Evolutionary conservation across 1,140 invertebrate species (phyloP).

Genomic region (Brachionus plicatilis): DNA sequence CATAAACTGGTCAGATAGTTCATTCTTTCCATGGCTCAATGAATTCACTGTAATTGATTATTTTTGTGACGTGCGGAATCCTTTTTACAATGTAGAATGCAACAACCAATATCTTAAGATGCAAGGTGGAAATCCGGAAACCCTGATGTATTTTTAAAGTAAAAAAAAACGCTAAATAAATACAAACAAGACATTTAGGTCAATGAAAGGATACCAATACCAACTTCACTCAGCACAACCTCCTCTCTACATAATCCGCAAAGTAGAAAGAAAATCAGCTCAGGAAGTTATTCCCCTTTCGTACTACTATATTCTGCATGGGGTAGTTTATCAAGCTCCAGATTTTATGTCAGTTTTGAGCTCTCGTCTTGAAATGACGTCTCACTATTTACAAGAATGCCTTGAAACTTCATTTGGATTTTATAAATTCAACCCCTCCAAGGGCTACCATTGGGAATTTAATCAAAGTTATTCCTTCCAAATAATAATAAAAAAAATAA

Average conservation of each 20-base stretch:
- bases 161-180: neutral
- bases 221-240: constrained; percentile 19
- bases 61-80: constrained; percentile 31
- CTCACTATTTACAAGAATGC: constrained; percentile 34
- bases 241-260: constrained; percentile 25
- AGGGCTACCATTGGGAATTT: constrained; percentile 38
- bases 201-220: constrained; percentile 3
- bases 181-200: neutral
- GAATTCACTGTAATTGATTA: constrained; percentile 33
- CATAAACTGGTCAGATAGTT: constrained; percentile 35
- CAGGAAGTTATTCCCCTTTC: constrained; percentile 30
- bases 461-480: constrained; percentile 11
- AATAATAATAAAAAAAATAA: neutral
- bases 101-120: constrained; percentile 30
- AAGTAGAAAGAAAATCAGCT: neutral
- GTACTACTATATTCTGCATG: constrained; percentile 33
- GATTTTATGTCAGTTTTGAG: constrained; percentile 33
- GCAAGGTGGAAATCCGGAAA: constrained; percentile 22
- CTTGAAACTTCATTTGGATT: neutral
- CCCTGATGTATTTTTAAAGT: neutral
- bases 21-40: constrained; percentile 37
- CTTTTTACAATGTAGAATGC: constrained; percentile 37
- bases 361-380: constrained; percentile 30
- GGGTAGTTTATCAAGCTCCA: constrained; percentile 31
- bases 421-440: constrained; percentile 26